Evolutionary conservation across 2,797 vertebrate species (phyloP).

Genomic region (Balearica regulorum): DNA sequence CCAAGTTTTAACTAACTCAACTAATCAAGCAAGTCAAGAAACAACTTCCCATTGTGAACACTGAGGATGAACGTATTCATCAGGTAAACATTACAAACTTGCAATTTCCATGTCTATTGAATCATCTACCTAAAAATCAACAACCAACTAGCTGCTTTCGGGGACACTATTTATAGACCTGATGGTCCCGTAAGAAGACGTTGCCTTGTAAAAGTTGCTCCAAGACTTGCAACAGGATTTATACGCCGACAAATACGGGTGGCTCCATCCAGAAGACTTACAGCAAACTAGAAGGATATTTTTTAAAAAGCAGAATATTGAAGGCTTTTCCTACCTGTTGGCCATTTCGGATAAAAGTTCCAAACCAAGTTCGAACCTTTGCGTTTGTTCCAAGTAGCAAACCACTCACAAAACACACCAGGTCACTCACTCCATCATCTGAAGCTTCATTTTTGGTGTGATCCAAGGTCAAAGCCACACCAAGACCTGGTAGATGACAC

Average conservation of each 20-base stretch:
- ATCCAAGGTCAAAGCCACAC: slow-evolving; percentile 96
- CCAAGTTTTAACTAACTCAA: background rate
- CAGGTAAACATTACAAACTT: background rate
- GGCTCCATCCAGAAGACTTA: background rate
- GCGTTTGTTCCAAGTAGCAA: slow-evolving; percentile 94
- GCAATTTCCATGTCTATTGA: background rate
- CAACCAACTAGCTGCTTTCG: background rate
- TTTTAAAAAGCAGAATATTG: background rate
- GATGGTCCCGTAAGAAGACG: accelerated
- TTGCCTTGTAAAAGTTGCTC: background rate
- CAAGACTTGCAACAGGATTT: accelerated
- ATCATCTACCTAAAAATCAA: background rate
- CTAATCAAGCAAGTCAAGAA: background rate
- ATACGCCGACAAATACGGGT: background rate
- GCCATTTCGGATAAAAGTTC: slow-evolving; percentile 96
- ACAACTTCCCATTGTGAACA: background rate
- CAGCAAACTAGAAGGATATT: background rate
- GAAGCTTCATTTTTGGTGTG: slow-evolving; percentile 88
- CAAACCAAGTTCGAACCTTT: slow-evolving; percentile 98
- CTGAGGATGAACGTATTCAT: background rate
- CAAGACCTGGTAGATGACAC: slow-evolving; percentile 94
- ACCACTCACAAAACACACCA: slow-evolving; percentile 96
- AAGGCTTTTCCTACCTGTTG: slow-evolving; percentile 83
- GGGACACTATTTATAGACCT: background rate
- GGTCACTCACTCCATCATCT: slow-evolving; percentile 93